A percentile compares a stretch with the other conserved stretches of the same genome.
phyloP scores from a whole-genome alignment of 2,888 invertebrate genomes.

The Sympetrum striolatum region DNA sequence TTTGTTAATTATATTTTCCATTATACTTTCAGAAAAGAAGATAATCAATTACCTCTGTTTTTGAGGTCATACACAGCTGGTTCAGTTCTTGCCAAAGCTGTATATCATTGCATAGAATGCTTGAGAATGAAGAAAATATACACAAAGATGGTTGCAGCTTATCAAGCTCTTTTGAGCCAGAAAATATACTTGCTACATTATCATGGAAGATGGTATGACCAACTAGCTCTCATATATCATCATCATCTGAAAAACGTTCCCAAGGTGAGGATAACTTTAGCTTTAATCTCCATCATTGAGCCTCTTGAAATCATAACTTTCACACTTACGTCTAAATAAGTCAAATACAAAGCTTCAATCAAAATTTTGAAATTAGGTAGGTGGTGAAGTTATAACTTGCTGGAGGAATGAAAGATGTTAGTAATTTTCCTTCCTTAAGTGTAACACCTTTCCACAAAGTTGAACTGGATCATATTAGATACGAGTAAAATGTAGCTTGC shows the following conservation, averaged over 20 bases:
- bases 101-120: background rate
- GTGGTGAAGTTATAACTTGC: no score
- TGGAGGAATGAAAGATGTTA: no score
- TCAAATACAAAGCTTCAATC: no score
- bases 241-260: slow-evolving; percentile 27
- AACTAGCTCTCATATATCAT: background rate
- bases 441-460: no score
- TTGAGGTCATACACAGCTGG: background rate
- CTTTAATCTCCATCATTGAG: background rate
- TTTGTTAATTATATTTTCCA: background rate
- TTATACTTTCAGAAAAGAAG: background rate
- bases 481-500: no score
- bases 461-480: no score
- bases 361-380: no score
- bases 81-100: background rate
- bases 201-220: slow-evolving; percentile 29
- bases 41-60: background rate
- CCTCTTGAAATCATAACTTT: no score
- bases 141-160: background rate
- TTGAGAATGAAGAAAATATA: slow-evolving; percentile 29
- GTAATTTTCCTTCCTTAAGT: no score
- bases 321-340: no score
- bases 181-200: background rate
- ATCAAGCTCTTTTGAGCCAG: slow-evolving; percentile 6
- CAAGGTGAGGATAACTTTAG: background rate